These are phyloP conservation scores for Pimephales promelas DNA, from an alignment of 2,113 vertebrate genomes.

Conservation along the genomic window DNA sequence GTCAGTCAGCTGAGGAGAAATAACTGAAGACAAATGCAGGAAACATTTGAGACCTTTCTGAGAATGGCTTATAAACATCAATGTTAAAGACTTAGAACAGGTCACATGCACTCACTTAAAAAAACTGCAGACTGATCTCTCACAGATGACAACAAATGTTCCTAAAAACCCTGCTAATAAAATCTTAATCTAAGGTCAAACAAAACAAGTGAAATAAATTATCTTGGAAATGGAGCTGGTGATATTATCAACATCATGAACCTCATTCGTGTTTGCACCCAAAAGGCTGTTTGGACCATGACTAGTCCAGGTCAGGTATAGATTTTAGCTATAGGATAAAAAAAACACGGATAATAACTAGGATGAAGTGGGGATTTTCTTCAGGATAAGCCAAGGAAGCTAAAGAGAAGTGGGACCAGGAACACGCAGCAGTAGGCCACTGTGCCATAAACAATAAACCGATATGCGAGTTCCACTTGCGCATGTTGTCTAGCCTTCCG, in stretches of 20 bases:
- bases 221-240: background rate
- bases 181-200: too few relatives aligned
- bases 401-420: constrained; percentile 85
- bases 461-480: constrained; percentile 92
- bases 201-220: constrained; percentile 2
- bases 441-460: constrained; percentile 89
- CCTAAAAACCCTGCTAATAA: background rate
- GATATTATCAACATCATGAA: constrained; percentile 28
- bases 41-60: constrained; percentile 9
- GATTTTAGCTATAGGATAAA: background rate
- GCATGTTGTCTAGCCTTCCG: constrained; percentile 86
- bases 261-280: background rate
- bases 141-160: background rate
- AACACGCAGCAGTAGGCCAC: constrained; percentile 89
- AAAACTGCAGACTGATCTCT: background rate
- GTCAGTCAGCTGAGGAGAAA: constrained; percentile 14
- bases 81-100: background rate
- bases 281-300: background rate
- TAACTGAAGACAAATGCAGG: constrained; percentile 46
- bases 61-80: background rate
- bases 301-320: background rate
- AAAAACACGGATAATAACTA: background rate
- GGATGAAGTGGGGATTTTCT: constrained; percentile 7
- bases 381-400: constrained; percentile 84
- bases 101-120: background rate